Evolutionary conservation across 2,888 invertebrate genomes (phyloP).

Genomic region (Papilio demoleus): DNA sequence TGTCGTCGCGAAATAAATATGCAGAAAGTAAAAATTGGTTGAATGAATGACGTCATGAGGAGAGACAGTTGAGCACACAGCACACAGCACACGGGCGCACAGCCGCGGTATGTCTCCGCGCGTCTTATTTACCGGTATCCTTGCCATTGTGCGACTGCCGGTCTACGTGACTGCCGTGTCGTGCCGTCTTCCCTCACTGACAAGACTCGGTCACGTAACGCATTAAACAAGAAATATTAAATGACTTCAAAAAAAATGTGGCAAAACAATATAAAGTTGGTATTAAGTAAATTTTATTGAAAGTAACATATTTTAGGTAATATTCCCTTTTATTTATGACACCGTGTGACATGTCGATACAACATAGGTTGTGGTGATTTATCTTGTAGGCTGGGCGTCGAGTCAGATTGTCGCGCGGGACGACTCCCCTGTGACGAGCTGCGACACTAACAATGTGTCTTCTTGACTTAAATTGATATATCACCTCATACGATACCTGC

Average conservation of each 20-base stretch:
- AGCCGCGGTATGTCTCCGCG: neutral
- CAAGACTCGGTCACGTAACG: neutral
- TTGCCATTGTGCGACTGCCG: constrained; percentile 21
- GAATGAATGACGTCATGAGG: constrained; percentile 31
- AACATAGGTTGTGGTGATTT: constrained; percentile 12
- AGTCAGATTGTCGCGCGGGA: neutral
- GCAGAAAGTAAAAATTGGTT: neutral
- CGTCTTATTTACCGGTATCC: constrained; percentile 28
- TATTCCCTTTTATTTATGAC: neutral
- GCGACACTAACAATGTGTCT: constrained; percentile 22
- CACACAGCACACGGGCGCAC: too few species aligned
- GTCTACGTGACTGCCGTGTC: constrained; percentile 27
- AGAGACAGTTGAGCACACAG: constrained; percentile 34
- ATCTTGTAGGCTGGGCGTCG: neutral
- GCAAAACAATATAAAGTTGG: too few species aligned
- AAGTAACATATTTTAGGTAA: neutral
- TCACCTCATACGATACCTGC: constrained; percentile 15
- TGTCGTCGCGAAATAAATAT: neutral
- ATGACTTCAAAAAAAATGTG: neutral
- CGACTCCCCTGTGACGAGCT: neutral
- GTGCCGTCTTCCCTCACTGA: neutral
- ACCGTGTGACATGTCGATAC: neutral
- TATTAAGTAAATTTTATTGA: too few species aligned
- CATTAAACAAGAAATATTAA: neutral
- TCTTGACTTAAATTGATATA: constrained; percentile 12